phyloP scores from a whole-genome alignment of 1,140 invertebrate species.

The Lepidostoma basale region DNA sequence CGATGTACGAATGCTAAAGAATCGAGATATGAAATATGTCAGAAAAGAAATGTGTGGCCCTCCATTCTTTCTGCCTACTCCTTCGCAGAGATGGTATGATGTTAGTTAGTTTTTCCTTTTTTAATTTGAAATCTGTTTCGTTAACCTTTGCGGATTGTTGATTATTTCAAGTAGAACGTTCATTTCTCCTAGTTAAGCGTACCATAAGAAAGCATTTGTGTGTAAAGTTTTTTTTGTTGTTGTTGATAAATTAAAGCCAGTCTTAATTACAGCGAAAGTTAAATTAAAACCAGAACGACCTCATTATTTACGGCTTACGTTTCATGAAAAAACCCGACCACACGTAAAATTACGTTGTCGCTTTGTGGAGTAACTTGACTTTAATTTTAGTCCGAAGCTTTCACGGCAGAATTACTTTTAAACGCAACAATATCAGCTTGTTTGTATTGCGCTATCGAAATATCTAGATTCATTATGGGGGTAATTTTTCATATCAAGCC shows the following conservation, averaged over 20 bases:
- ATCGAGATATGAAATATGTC: no score
- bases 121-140: no score
- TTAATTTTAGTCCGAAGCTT: constrained; percentile 14
- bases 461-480: constrained; percentile 15
- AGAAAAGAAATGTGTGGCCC: no score
- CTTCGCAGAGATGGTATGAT: no score
- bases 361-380: constrained; percentile 12
- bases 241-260: background rate
- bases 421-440: constrained; percentile 12
- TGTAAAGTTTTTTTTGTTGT: no score
- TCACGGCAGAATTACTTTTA: background rate
- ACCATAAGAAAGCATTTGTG: no score
- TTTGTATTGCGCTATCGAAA: constrained; percentile 24
- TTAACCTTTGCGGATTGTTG: no score
- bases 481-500: constrained; percentile 21
- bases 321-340: constrained; percentile 17
- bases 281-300: constrained; percentile 6
- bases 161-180: no score
- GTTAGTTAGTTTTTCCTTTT: no score
- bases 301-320: constrained; percentile 27
- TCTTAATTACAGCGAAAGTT: constrained; percentile 21
- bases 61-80: no score
- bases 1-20: no score
- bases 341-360: constrained; percentile 15
- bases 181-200: no score